Percentiles rank a stretch among this genome's conserved stretches.
Evolutionary conservation across 2,888 invertebrate genomes (phyloP).

Genomic region (Phortica magna): DNA sequence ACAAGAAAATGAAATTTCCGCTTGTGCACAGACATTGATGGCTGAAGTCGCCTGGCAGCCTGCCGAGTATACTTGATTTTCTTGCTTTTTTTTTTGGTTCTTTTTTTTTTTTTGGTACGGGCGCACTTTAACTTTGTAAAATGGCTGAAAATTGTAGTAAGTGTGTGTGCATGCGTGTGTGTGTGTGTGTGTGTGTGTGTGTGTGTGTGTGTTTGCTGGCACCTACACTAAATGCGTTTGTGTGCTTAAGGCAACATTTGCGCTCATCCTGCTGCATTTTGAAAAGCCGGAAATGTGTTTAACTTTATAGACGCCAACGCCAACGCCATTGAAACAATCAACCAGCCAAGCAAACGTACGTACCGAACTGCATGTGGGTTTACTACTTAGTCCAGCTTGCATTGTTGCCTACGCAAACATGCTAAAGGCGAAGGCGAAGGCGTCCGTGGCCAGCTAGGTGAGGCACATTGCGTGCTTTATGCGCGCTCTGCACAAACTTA

Average conservation of each 20-base stretch:
- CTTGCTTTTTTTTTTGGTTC: slow-evolving; percentile 6
- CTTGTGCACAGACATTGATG: slow-evolving; percentile 43
- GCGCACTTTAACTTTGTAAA: slow-evolving; percentile 6
- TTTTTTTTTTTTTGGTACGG: background rate
- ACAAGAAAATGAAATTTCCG: slow-evolving; percentile 70
- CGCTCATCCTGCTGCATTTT: slow-evolving; percentile 51
- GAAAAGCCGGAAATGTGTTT: slow-evolving; percentile 66
- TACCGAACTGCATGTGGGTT: background rate
- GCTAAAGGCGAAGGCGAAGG: background rate
- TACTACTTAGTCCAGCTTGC: background rate
- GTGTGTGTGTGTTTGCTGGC: slow-evolving; percentile 27
- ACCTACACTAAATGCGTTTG: too few relatives aligned
- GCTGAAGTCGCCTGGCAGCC: background rate
- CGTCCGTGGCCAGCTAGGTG: slow-evolving; percentile 33
- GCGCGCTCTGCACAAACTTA: background rate
- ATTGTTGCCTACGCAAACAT: background rate
- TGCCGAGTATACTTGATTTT: slow-evolving; percentile 46
- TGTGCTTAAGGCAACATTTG: too few relatives aligned
- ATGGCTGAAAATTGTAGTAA: slow-evolving; percentile 13
- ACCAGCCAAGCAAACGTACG: background rate
- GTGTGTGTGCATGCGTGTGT: background rate
- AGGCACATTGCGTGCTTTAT: slow-evolving; percentile 4
- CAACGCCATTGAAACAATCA: background rate
- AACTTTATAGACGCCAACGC: slow-evolving; percentile 55
- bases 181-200: slow-evolving; percentile 15